Conservation (phyloP, 2,888 invertebrate species). For the Campopleginae sp. region DNA sequence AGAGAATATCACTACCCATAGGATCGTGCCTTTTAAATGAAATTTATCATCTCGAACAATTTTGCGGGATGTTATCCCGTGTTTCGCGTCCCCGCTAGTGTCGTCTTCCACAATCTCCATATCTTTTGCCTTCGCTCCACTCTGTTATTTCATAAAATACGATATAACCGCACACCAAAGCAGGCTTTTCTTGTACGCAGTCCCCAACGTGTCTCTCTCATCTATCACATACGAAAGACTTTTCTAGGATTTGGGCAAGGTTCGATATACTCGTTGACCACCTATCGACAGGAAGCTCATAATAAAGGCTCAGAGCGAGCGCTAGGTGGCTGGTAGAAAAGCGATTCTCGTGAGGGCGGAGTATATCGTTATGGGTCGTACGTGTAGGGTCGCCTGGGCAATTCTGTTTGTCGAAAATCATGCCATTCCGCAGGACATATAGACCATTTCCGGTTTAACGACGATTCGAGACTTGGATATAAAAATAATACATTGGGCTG, state of each 20-base stretch:
- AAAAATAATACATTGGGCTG: constrained; percentile 18
- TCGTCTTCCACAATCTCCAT: constrained; percentile 30
- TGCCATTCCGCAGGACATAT: constrained; percentile 4
- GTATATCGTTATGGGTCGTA: background rate
- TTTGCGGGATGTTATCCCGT: constrained; percentile 76
- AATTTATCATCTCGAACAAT: constrained; percentile 78
- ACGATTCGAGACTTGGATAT: background rate
- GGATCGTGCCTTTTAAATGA: constrained; percentile 73
- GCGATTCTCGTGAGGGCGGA: background rate
- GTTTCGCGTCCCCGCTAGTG: constrained; percentile 31
- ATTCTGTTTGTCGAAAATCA: background rate
- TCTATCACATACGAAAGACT: constrained; percentile 61
- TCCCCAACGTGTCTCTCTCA: constrained; percentile 37
- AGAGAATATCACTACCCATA: constrained; percentile 60
- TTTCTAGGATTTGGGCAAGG: constrained; percentile 38
- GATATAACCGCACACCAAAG: background rate
- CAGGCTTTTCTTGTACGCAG: constrained; percentile 19
- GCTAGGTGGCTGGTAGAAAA: background rate
- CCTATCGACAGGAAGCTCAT: background rate
- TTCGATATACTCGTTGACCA: background rate
- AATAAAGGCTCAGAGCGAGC: background rate
- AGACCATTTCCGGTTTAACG: background rate
- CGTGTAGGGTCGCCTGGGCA: background rate
- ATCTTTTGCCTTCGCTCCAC: constrained; percentile 12
- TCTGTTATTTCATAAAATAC: constrained; percentile 9